Evolutionary conservation across 2,797 vertebrate genomes (phyloP).

Genomic region (Podargus strigoides): DNA sequence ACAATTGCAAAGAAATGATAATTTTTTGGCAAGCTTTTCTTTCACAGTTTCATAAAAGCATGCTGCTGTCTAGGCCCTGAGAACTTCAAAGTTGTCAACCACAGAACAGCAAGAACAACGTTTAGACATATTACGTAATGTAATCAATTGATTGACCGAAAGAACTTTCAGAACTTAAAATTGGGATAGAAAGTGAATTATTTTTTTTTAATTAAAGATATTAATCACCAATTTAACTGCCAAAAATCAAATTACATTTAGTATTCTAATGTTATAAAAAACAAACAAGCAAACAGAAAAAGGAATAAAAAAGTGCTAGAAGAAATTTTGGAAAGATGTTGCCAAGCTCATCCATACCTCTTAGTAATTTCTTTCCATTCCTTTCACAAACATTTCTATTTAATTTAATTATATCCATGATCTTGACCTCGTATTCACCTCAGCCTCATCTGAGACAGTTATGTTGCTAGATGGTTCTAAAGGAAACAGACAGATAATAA

Average conservation of each 20-base stretch:
- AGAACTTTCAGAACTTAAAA: background rate
- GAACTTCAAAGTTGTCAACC: background rate
- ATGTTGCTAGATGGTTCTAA: background rate
- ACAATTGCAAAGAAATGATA: background rate
- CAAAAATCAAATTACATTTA: background rate
- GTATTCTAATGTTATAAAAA: background rate
- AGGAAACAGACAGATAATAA: background rate
- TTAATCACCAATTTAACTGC: background rate
- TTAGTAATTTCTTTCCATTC: background rate
- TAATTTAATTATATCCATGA: background rate
- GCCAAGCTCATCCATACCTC: background rate
- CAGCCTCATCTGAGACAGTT: background rate
- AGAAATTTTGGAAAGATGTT: background rate
- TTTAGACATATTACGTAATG: background rate
- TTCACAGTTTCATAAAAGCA: background rate
- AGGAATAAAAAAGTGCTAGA: background rate
- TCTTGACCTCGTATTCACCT: background rate
- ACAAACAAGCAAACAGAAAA: background rate
- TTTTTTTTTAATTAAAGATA: background rate
- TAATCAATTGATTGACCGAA: background rate
- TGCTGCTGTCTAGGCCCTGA: background rate
- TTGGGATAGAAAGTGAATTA: fast-evolving
- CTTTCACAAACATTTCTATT: background rate
- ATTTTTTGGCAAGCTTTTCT: background rate
- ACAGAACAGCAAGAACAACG: background rate